Evolutionary conservation across 2,113 vertebrate genomes (phyloP).

Genomic region (Trachemys scripta): DNA sequence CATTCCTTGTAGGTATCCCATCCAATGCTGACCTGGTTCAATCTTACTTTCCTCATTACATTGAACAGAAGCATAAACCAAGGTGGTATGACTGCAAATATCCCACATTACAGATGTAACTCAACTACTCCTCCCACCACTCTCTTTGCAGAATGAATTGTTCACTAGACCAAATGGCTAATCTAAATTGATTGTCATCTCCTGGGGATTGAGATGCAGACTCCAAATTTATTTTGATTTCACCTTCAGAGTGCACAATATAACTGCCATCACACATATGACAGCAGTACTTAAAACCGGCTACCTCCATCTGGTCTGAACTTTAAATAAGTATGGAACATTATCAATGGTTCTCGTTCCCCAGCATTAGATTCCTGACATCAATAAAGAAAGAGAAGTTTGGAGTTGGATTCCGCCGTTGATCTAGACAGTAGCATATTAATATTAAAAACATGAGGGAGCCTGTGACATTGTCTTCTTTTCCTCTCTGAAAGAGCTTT

Average conservation of each 20-base stretch:
- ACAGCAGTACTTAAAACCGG: neutral
- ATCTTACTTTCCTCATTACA: neutral
- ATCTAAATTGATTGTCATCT: slow-evolving; percentile 8
- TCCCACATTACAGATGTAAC: neutral
- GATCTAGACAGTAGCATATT: neutral
- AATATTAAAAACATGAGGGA: slow-evolving; percentile 47
- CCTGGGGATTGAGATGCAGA: neutral
- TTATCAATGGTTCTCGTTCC: neutral
- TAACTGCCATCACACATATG: neutral
- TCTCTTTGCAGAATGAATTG: neutral
- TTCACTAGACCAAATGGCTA: neutral
- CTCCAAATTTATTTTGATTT: neutral
- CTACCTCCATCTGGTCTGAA: neutral
- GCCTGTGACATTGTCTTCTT: neutral
- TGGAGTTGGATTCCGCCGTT: neutral
- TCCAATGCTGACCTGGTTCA: neutral
- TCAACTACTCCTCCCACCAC: neutral
- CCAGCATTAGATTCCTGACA: neutral
- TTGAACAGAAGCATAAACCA: neutral
- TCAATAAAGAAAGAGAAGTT: neutral
- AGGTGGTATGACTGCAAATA: neutral
- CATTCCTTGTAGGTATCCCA: neutral
- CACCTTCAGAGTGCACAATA: neutral
- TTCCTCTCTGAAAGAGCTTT: neutral
- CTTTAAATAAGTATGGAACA: neutral